phyloP scores from a whole-genome alignment of 2,797 vertebrate species.

The Cyclura pinguis region DNA sequence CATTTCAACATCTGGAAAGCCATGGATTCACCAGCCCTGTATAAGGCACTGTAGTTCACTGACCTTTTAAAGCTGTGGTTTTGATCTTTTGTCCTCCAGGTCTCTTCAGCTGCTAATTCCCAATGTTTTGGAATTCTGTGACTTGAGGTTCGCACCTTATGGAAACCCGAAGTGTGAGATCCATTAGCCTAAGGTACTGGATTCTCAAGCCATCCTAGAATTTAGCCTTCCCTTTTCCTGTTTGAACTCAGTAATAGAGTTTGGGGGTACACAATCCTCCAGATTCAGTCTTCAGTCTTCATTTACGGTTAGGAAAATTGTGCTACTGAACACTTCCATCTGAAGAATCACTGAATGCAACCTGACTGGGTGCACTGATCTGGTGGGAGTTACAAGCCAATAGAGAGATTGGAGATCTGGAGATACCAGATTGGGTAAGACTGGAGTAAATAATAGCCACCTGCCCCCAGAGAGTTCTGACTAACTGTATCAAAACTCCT shows the following conservation, averaged over 20 bases:
- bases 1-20: no score
- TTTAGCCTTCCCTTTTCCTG: neutral
- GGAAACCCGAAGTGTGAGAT: no score
- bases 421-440: neutral
- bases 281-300: neutral
- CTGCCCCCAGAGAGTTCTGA: no score
- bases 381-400: neutral
- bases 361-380: no score
- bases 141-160: no score
- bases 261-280: neutral
- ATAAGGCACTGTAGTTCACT: neutral
- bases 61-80: neutral
- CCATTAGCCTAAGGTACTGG: neutral
- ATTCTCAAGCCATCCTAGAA: neutral
- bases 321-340: neutral
- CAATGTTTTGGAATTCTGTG: no score
- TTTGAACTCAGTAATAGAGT: neutral
- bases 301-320: neutral
- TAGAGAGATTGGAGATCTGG: no score
- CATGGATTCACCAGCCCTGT: no score
- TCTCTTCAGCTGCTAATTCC: no score
- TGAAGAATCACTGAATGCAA: neutral
- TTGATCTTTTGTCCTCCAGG: no score
- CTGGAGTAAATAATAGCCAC: neutral
- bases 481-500: neutral